phyloP scores from a whole-genome alignment of 1,140 invertebrate species.

The Plectrocnemia conspersa region DNA sequence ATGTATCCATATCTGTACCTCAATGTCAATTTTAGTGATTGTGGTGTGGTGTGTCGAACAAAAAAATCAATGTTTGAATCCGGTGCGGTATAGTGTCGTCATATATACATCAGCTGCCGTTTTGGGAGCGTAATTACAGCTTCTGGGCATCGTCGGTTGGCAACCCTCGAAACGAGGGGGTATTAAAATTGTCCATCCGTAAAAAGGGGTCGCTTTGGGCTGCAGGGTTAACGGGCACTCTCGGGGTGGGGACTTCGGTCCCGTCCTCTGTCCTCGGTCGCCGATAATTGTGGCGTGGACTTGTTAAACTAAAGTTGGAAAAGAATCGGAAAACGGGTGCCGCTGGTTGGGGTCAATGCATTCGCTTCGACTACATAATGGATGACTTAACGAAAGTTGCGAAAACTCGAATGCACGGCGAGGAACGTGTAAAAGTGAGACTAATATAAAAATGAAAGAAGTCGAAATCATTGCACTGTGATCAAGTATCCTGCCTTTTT shows the following conservation, averaged over 20 bases:
- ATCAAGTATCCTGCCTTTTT: too few relatives aligned
- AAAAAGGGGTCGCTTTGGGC: constrained; percentile 15
- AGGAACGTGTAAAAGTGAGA: too few relatives aligned
- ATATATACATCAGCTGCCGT: constrained; percentile 11
- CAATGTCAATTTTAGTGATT: neutral
- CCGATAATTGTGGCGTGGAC: constrained; percentile 21
- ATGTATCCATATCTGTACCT: too few relatives aligned
- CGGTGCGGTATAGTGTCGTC: neutral
- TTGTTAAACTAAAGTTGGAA: constrained; percentile 22
- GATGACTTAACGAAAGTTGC: too few relatives aligned
- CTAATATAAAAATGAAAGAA: too few relatives aligned
- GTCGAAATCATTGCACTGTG: too few relatives aligned
- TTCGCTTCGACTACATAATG: too few relatives aligned
- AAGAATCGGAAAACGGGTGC: neutral
- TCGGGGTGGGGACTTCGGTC: neutral
- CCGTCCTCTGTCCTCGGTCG: neutral
- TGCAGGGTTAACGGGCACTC: constrained; percentile 5
- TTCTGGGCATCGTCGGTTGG: neutral
- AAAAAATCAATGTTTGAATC: neutral
- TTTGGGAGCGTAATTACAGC: constrained; percentile 17
- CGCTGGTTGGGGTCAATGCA: neutral
- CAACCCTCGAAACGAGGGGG: constrained; percentile 4
- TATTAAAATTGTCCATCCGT: constrained; percentile 25
- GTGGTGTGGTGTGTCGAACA: neutral
- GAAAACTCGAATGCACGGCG: too few relatives aligned